Percentiles rank a stretch among this genome's conserved stretches.
Conservation (phyloP, 2,888 invertebrate species). For the Pimpla rufipes region DNA sequence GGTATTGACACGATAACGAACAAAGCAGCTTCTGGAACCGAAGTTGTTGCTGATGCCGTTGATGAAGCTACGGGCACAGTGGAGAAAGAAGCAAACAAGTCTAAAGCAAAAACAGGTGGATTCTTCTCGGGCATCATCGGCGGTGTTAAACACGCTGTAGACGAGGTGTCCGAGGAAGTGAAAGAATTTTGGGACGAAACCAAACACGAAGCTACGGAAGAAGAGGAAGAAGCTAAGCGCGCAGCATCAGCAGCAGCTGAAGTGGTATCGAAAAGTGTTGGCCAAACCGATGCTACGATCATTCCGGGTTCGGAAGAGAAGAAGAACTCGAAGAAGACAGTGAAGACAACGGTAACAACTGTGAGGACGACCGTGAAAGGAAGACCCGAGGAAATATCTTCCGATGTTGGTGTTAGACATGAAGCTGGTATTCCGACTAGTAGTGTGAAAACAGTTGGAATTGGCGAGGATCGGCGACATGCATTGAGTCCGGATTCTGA, state of each 20-base stretch:
- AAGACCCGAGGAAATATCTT: constrained; percentile 23
- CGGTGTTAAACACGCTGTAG: constrained; percentile 73
- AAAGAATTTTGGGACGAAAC: constrained; percentile 78
- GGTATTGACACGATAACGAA: constrained; percentile 68
- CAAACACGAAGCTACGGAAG: constrained; percentile 73
- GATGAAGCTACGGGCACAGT: constrained; percentile 43
- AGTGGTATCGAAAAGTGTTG: constrained; percentile 59
- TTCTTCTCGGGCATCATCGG: constrained; percentile 75
- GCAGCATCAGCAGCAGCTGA: no score
- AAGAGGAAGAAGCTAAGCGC: constrained; percentile 71
- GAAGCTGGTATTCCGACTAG: background rate
- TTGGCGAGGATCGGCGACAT: constrained; percentile 61
- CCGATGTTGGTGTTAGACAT: constrained; percentile 14
- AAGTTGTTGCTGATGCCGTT: constrained; percentile 57
- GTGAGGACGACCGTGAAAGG: constrained; percentile 13
- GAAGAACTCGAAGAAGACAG: constrained; percentile 32
- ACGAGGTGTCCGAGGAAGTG: constrained; percentile 74
- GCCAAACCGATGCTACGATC: constrained; percentile 48
- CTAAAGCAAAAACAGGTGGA: constrained; percentile 72
- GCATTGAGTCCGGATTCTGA: constrained; percentile 65
- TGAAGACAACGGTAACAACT: constrained; percentile 44
- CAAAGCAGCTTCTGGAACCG: constrained; percentile 50
- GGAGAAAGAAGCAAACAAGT: constrained; percentile 69
- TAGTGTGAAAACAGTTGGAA: constrained; percentile 34
- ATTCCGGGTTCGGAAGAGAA: constrained; percentile 58